Evolutionary conservation across 2,113 vertebrate genomes (phyloP), one percentile per base, ranked within the genome.

Genomic region (Desmodus rotundus): DNA sequence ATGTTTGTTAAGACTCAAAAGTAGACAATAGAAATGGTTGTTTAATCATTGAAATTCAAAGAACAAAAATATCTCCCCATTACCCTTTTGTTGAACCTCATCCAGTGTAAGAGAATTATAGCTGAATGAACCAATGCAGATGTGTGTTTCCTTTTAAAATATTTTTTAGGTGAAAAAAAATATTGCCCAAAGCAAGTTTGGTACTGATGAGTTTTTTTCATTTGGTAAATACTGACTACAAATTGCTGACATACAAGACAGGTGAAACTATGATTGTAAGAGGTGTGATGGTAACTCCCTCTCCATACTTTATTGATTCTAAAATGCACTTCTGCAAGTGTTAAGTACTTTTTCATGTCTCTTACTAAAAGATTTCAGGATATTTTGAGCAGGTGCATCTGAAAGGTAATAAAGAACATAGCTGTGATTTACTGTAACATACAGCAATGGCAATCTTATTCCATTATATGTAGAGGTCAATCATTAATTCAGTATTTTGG

Each of bases 41-140:
- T 92, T 96, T 95, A 96, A 95, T 96, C 84, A 95, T 0, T 94
- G 81, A 93, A 96, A 90, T 95, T 96, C 90, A 92, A 92, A 96
- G 41, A 94, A 93, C 80, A 84, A 94, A 95, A 85, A 76, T 2
- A 94, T 67, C 26, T 95, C 76, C 70, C 41, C 5, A 6, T 95
- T 86, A 94, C 58, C 83, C 84, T 89, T 97, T 93, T 80, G 47
- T 67, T 96, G 89, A 97, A 97, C 93, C 80, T 94, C 26, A 54
- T 72, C 91, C 56, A 58, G 76, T 68, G 87, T 94, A 96, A 94
- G 61, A 82, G 45, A 95, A 94, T 85, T 90, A 84, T 20, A 89
- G 54, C 17, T 93, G 86, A 97, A 90, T 50, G 63, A 93, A 87
- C 31, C n/a, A 89, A 88, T 61, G 43, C 10, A 77, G 28, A 86